Percentiles rank a stretch among this genome's conserved stretches.
Conservation (phyloP, 2,797 vertebrate genomes). For the Capromys pilorides region DNA sequence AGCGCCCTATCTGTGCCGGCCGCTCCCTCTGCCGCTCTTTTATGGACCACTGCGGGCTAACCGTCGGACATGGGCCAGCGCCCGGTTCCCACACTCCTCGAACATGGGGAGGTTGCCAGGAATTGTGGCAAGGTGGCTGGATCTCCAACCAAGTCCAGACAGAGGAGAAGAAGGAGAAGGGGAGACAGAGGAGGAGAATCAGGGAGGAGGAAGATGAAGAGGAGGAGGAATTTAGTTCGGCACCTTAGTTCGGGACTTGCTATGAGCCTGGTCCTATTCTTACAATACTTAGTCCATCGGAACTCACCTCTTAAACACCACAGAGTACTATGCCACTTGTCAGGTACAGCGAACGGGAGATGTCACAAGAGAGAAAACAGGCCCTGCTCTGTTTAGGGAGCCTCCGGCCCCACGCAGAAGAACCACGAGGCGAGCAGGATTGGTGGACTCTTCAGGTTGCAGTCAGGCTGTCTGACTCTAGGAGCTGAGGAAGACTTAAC, state of each 20-base stretch:
- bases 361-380: background rate
- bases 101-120: constrained; percentile 25
- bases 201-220: background rate
- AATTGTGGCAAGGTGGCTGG: background rate
- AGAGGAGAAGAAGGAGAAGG: background rate
- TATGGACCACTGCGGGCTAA: constrained; percentile 36
- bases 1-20: constrained; percentile 67
- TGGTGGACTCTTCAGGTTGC: background rate
- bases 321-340: background rate
- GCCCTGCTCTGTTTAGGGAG: background rate
- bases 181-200: background rate
- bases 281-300: background rate
- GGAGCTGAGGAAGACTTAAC: background rate
- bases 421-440: background rate
- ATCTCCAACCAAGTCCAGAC: background rate
- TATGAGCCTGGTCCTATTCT: background rate
- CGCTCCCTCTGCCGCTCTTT: constrained; percentile 76
- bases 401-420: background rate
- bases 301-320: background rate
- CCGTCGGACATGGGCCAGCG: background rate
- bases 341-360: background rate
- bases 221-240: background rate
- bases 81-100: constrained; percentile 66
- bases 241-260: background rate
- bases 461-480: background rate